Evolutionary conservation across 1,140 invertebrate species (phyloP), one percentile per base, ranked within the genome.

Genomic region (Caenorhabditis remanei): DNA sequence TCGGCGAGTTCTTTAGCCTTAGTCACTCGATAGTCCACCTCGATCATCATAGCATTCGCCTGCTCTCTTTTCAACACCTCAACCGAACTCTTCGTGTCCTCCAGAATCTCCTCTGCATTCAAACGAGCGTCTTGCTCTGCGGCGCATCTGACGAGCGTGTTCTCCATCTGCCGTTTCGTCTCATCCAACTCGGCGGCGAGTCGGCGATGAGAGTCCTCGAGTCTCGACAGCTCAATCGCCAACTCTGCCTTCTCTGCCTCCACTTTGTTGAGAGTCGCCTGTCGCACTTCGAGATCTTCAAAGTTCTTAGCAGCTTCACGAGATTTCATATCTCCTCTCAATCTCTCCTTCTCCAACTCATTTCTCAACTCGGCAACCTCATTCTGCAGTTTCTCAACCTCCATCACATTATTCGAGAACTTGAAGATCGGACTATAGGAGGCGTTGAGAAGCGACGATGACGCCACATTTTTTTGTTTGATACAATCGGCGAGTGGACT

Each of bases 361-460:
- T n/a, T 79, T n/a, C 19, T 21, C 40, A 79, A 43, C n/a, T 79
- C 71, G 5, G 46, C 14, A 4, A 79, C 11, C 21, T 79, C 43
- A 24, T 79, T 43, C 24, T 79, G 71, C 21, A 79, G 46, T 21
- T 79, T 79, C 40, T 79, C 71, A 2, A 79, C 21, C 16, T 50
- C n/a, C 6, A 16, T 21, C 11, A 5, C 19, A 50, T 24, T 24
- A 11, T 21, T 50, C 11, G 71, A 16, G 14, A 79, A 79, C 9
- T 79, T 79, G 46, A 79, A 79, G 71, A 79, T 4, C 7, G 71
- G 71, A 53, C 71, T 79, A n/a, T 79, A 79, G 8, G 71, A 79
- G n/a, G 71, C 43, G n/a, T 79, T 79, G 19, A 79, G 46, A 79
- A 79, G 71, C 0, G 71, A 79, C 43, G 71, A 79, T 0, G 71